These are phyloP conservation scores for Canis aureus DNA, from an alignment of 2,113 vertebrate genomes.

Conservation along the genomic window DNA sequence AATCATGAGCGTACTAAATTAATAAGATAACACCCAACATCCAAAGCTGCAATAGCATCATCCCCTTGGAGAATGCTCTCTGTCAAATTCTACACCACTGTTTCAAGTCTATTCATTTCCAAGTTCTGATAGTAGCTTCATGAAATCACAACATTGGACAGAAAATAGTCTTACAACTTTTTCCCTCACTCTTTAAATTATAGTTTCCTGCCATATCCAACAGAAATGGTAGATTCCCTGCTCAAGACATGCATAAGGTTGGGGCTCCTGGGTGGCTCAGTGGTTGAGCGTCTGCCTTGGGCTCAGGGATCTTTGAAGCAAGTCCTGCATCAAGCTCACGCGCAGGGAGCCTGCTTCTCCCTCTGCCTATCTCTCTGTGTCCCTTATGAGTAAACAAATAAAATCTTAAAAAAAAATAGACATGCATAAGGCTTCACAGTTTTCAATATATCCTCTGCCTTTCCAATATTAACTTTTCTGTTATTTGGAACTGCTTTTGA, in stretches of 20 bases:
- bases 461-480: background rate
- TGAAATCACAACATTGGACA: background rate
- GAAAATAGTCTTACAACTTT: background rate
- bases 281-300: too few relatives aligned
- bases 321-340: too few relatives aligned
- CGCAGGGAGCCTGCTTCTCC: too few relatives aligned
- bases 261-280: too few relatives aligned
- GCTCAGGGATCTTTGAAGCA: too few relatives aligned
- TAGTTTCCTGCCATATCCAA: background rate
- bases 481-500: background rate
- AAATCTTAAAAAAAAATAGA: background rate
- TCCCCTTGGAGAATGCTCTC: background rate
- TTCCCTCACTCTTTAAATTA: background rate
- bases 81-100: constrained; percentile 60
- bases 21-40: constrained; percentile 64
- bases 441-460: background rate
- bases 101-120: background rate
- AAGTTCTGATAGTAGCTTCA: background rate
- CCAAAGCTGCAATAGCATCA: background rate
- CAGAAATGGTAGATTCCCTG: background rate
- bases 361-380: too few relatives aligned
- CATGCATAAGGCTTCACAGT: background rate
- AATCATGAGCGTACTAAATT: background rate
- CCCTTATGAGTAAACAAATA: too few relatives aligned
- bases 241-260: background rate